Evolutionary conservation across 2,888 invertebrate genomes (phyloP).

Genomic region (Tenthredo amoena): DNA sequence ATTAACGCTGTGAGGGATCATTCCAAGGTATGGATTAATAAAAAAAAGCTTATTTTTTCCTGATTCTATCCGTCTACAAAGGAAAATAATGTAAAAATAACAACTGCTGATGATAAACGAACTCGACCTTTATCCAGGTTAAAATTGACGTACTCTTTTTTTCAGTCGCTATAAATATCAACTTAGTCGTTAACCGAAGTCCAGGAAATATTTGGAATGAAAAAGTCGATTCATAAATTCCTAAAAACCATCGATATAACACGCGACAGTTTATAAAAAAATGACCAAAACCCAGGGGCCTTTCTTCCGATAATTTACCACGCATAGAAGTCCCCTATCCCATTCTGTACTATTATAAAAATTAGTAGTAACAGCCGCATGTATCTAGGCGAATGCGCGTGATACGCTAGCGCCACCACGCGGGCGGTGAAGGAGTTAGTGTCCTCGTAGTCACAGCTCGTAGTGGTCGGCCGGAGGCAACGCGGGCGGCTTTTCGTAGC

Average conservation of each 20-base stretch:
- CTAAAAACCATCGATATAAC: neutral
- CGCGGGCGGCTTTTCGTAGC: constrained; percentile 37
- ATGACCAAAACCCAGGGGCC: neutral
- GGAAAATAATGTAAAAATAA: neutral
- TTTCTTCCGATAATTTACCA: neutral
- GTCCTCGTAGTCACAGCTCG: constrained; percentile 33
- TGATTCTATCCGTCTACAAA: neutral
- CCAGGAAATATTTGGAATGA: neutral
- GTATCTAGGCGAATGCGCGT: constrained; percentile 25
- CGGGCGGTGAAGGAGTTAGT: constrained; percentile 6
- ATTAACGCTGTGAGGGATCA: neutral
- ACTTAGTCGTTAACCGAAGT: neutral
- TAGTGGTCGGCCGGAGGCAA: constrained; percentile 48
- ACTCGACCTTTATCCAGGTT: neutral
- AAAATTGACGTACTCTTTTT: neutral
- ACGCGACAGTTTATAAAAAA: neutral
- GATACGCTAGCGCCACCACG: constrained; percentile 13
- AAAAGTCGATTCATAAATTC: neutral
- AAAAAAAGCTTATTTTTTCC: neutral
- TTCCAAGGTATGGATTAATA: neutral
- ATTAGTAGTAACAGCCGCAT: constrained; percentile 8
- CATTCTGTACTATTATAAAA: neutral
- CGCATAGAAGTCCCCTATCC: neutral
- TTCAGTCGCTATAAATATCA: neutral
- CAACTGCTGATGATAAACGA: neutral